These are phyloP conservation scores for Urocyon cinereoargenteus DNA, from an alignment of 2,797 vertebrate genomes.

Conservation along the genomic window DNA sequence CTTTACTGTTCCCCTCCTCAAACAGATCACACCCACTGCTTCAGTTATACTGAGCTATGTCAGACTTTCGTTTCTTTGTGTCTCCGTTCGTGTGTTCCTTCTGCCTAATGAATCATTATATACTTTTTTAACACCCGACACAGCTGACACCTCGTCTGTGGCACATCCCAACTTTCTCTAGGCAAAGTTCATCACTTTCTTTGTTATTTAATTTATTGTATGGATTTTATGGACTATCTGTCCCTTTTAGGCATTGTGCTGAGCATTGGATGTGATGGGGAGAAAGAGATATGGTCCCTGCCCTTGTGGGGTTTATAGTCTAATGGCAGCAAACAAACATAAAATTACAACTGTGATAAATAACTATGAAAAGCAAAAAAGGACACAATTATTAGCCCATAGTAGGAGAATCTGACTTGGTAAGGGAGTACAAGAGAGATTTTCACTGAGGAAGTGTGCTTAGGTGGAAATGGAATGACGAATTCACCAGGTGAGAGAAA, in stretches of 20 bases:
- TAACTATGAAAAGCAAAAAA: neutral
- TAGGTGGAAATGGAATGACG: neutral
- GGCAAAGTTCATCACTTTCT: neutral
- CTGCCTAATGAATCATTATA: neutral
- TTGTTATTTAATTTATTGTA: neutral
- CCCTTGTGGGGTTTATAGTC: neutral
- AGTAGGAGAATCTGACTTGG: neutral
- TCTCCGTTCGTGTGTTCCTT: neutral
- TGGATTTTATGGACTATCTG: neutral
- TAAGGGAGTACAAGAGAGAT: no score
- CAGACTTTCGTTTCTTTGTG: neutral
- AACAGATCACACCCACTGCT: neutral
- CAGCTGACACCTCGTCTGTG: neutral
- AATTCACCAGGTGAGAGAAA: neutral
- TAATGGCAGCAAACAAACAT: neutral
- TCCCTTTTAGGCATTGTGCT: neutral
- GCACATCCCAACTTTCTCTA: neutral
- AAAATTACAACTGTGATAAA: neutral
- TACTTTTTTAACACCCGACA: neutral
- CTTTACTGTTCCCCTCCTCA: neutral
- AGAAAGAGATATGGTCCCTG: neutral
- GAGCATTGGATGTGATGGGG: neutral
- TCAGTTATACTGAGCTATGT: neutral
- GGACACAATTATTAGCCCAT: accelerated
- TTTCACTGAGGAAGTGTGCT: neutral